Evolutionary conservation across 2,113 vertebrate species (phyloP).

Genomic region (Furnarius figulus): DNA sequence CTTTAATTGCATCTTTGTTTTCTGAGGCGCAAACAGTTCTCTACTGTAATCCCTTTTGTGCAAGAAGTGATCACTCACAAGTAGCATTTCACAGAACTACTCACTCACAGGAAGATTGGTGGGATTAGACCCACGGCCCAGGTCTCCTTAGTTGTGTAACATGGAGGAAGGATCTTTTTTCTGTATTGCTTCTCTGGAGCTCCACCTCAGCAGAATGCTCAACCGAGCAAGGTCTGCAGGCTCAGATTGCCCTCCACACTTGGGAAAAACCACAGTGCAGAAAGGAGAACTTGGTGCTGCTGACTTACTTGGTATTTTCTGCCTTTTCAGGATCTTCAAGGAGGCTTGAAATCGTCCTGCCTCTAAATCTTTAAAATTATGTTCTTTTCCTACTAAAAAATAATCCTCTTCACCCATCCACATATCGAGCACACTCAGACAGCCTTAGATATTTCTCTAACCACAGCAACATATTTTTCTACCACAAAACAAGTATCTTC

Average conservation of each 20-base stretch:
- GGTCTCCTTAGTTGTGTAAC: rapidly evolving
- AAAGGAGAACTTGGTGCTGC: neutral
- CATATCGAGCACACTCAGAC: neutral
- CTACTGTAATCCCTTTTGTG: neutral
- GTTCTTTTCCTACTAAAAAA: neutral
- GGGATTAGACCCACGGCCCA: rapidly evolving
- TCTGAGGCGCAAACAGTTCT: neutral
- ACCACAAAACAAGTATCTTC: neutral
- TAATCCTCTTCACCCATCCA: neutral
- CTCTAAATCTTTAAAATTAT: neutral
- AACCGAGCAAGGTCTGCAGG: neutral
- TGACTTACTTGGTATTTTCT: neutral
- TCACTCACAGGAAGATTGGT: rapidly evolving
- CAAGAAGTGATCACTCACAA: rapidly evolving
- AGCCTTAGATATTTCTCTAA: neutral
- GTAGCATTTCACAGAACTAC: neutral
- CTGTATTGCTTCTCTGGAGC: neutral
- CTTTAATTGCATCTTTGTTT: conserved; percentile 51
- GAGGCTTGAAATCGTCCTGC: neutral
- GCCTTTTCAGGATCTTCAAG: neutral
- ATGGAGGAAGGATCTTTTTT: neutral
- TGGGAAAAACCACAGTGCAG: neutral
- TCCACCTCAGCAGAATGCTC: neutral
- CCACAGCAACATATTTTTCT: neutral
- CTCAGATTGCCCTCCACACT: neutral